phyloP scores from a whole-genome alignment of 1,140 invertebrate genomes.

The Drosophila carrolli region DNA sequence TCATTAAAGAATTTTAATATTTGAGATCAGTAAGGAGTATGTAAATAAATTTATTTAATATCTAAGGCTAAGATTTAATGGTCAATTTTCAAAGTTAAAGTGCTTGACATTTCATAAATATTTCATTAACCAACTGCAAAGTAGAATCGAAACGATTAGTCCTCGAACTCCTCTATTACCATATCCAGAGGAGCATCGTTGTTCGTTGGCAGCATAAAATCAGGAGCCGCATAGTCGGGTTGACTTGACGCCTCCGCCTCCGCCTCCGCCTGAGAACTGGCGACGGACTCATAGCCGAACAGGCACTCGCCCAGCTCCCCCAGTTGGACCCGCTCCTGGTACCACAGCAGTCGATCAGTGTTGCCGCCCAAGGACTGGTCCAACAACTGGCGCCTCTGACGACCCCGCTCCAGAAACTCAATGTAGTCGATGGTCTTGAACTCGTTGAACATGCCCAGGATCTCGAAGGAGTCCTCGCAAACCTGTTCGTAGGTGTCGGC shows the following conservation, averaged over 20 bases:
- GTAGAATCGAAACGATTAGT: not conserved
- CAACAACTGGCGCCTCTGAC: slow-evolving; percentile 64
- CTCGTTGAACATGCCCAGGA: slow-evolving; percentile 48
- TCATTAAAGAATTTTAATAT: no score
- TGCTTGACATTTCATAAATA: not conserved
- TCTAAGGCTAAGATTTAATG: no score
- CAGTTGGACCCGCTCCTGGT: slow-evolving; percentile 46
- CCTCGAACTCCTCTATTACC: not conserved
- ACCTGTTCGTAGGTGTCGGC: slow-evolving; percentile 56
- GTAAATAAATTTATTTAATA: no score
- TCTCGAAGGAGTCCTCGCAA: slow-evolving; percentile 40
- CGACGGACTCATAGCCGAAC: slow-evolving; percentile 61
- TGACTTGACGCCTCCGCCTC: not conserved
- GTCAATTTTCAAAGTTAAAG: not conserved
- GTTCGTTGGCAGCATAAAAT: not conserved
- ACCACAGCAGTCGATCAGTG: slow-evolving; percentile 75
- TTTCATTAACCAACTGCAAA: slow-evolving; percentile 5
- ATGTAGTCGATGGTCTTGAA: slow-evolving; percentile 68
- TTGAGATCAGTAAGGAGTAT: no score
- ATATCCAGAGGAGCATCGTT: not conserved
- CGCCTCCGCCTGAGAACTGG: slow-evolving; percentile 1
- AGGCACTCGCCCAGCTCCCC: slow-evolving; percentile 63
- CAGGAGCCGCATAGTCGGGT: not conserved
- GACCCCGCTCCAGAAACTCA: slow-evolving; percentile 69
- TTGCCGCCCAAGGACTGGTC: slow-evolving; percentile 79